phyloP scores from a whole-genome alignment of 1,140 invertebrate species.

The Acyrthosiphon pisum region DNA sequence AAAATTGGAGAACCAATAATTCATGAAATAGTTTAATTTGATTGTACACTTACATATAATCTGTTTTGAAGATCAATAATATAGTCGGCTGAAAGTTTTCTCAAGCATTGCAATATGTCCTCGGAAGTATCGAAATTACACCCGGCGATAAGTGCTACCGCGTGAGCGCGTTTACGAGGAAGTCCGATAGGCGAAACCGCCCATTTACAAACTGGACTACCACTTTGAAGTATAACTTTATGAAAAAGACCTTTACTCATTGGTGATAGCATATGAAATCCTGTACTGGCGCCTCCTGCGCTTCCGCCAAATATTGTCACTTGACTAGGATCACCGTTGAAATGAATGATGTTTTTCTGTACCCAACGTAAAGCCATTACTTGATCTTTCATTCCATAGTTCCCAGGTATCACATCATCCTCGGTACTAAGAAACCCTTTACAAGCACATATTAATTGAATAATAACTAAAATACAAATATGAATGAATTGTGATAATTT shows the following conservation, averaged over 20 bases:
- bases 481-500: too few relatives aligned
- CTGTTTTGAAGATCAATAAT: background rate
- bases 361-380: conserved; percentile 59
- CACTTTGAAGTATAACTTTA: conserved; percentile 64
- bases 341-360: conserved; percentile 58
- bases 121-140: conserved; percentile 67
- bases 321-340: conserved; percentile 58
- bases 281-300: conserved; percentile 54
- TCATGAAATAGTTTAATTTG: too few relatives aligned
- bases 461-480: too few relatives aligned
- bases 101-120: conserved; percentile 68
- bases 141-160: conserved; percentile 66
- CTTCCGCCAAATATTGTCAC: conserved; percentile 59
- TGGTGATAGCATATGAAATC: conserved; percentile 58
- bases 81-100: conserved; percentile 63
- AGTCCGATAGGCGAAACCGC: background rate
- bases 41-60: background rate
- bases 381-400: conserved; percentile 60
- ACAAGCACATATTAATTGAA: conserved; percentile 60
- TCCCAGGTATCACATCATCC: conserved; percentile 58
- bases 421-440: conserved; percentile 60
- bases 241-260: conserved; percentile 62
- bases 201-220: conserved; percentile 64
- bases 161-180: background rate
- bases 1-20: background rate